Evolutionary conservation across 2,113 vertebrate genomes (phyloP).

Genomic region (Megaceryle torquata): DNA sequence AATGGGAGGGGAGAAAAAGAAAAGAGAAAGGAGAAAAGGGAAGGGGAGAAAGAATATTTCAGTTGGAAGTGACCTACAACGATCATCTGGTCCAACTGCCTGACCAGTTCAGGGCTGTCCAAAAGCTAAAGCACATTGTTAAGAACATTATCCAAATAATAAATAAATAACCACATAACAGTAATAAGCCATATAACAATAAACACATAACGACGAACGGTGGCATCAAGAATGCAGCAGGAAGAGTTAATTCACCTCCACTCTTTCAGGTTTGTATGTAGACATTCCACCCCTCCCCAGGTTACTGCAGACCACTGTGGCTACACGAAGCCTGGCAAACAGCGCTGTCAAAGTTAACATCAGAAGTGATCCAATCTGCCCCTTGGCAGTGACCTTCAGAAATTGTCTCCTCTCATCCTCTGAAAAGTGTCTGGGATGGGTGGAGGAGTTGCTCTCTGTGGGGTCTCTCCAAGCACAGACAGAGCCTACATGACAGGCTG

Average conservation of each 20-base stretch:
- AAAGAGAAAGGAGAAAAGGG: background rate
- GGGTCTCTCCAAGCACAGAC: background rate
- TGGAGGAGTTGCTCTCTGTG: background rate
- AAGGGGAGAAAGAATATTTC: background rate
- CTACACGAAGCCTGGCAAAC: background rate
- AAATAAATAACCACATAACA: background rate
- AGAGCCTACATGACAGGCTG: background rate
- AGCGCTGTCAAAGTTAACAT: background rate
- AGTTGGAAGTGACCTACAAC: background rate
- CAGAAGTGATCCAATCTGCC: background rate
- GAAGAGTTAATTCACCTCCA: background rate
- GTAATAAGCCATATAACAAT: background rate
- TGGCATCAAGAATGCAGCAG: background rate
- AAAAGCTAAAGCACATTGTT: background rate
- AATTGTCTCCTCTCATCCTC: background rate
- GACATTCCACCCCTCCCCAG: background rate
- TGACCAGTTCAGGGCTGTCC: background rate
- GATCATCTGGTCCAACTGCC: background rate
- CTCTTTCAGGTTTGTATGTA: background rate
- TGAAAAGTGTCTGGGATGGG: accelerated
- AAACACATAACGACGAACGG: background rate
- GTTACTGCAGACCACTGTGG: background rate
- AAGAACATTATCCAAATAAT: background rate
- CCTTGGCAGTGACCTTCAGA: background rate
- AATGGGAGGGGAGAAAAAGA: too few relatives aligned